phyloP scores from a whole-genome alignment of 2,797 vertebrate genomes.

The Enteromius thamalakanensis region DNA sequence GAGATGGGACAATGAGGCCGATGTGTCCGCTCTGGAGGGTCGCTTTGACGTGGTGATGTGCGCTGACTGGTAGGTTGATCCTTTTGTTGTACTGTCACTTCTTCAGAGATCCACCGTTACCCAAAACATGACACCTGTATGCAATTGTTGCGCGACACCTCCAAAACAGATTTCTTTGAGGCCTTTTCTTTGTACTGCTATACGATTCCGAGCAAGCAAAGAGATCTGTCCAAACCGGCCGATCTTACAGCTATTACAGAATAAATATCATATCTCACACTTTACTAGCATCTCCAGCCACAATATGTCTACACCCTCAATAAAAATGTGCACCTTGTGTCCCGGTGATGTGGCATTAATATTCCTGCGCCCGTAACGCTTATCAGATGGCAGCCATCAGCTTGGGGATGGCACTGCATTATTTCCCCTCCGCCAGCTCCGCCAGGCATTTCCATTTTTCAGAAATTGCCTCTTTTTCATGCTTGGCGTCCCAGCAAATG shows the following conservation, averaged over 20 bases:
- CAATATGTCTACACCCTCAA: conserved; percentile 84
- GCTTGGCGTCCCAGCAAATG: conserved; percentile 99
- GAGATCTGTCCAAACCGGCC: conserved; percentile 6
- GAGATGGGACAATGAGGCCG: conserved; percentile 96
- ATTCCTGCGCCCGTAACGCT: conserved; percentile 88
- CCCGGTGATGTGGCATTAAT: conserved; percentile 82
- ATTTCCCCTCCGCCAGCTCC: conserved; percentile 90
- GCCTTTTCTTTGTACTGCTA: background rate
- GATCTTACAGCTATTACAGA: conserved; percentile 18
- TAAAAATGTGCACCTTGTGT: conserved; percentile 81
- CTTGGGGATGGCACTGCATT: conserved; percentile 89
- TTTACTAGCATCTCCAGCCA: conserved; percentile 69
- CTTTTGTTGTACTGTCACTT: conserved; percentile 27
- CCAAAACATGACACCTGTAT: conserved; percentile 3
- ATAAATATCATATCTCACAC: conserved; percentile 56
- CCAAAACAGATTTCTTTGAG: background rate
- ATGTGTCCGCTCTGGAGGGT: conserved; percentile 92
- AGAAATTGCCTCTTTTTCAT: conserved; percentile 99
- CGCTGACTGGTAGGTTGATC: conserved; percentile 95
- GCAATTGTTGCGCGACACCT: background rate
- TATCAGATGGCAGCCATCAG: conserved; percentile 88
- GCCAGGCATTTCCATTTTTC: conserved; percentile 91
- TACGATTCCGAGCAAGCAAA: background rate
- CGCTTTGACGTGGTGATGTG: conserved; percentile 98
- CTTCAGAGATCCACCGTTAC: background rate